These are phyloP conservation scores for Characodon lateralis DNA, from an alignment of 2,797 vertebrate genomes.

Conservation along the genomic window DNA sequence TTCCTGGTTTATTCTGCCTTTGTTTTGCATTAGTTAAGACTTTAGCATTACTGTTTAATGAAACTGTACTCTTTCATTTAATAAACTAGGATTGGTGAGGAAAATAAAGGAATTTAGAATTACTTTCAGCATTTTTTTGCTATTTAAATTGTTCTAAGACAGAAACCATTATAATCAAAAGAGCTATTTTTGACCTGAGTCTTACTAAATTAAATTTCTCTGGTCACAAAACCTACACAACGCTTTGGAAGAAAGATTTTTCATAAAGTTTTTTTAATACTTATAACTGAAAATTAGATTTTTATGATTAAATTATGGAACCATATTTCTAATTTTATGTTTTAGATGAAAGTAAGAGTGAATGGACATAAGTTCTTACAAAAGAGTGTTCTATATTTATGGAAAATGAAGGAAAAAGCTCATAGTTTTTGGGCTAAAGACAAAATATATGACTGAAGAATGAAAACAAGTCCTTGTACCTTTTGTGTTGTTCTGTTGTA, in stretches of 20 bases:
- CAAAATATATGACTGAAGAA: background rate
- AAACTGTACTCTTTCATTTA: background rate
- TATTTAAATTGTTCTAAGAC: background rate
- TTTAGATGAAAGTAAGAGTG: background rate
- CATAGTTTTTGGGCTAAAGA: background rate
- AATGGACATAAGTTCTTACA: background rate
- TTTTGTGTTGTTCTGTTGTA: background rate
- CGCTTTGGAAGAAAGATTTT: background rate
- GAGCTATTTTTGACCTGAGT: background rate
- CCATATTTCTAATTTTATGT: background rate
- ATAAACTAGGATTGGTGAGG: background rate
- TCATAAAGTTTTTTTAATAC: background rate
- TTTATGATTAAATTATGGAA: background rate
- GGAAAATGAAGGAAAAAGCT: background rate
- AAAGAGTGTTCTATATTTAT: background rate
- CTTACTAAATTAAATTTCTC: background rate
- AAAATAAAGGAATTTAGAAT: background rate
- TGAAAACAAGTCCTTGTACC: background rate
- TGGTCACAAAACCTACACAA: background rate
- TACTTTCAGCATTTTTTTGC: background rate
- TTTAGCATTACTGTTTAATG: background rate
- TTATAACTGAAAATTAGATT: background rate
- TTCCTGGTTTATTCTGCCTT: background rate
- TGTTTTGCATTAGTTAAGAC: background rate
- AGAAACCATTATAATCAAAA: background rate